phyloP scores from a whole-genome alignment of 1,140 invertebrate genomes.

The Gryllus bimaculatus region DNA sequence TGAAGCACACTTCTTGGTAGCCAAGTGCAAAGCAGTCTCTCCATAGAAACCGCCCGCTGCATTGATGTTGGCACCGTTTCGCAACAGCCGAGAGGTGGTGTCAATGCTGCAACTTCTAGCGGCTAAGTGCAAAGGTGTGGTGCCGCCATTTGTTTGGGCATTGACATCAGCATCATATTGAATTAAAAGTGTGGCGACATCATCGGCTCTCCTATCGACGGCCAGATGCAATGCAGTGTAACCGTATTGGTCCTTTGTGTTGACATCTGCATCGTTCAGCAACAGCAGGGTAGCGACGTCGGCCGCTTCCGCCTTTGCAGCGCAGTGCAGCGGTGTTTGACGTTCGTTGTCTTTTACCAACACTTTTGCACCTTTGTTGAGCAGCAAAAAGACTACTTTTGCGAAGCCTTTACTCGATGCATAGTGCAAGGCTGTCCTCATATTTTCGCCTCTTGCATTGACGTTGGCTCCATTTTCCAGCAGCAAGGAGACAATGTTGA shows the following conservation, averaged over 20 bases:
- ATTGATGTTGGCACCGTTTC: constrained; percentile 27
- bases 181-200: constrained; percentile 44
- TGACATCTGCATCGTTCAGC: constrained; percentile 39
- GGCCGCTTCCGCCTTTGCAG: not conserved
- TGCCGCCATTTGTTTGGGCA: constrained; percentile 32
- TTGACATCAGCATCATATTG: constrained; percentile 23
- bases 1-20: constrained; percentile 34
- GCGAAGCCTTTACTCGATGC: constrained; percentile 64
- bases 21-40: constrained; percentile 31
- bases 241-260: constrained; percentile 38
- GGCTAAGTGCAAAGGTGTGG: constrained; percentile 63
- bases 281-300: not conserved
- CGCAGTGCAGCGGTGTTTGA: not conserved
- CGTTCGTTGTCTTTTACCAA: not conserved
- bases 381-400: constrained; percentile 55
- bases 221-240: constrained; percentile 57
- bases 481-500: constrained; percentile 36
- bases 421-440: constrained; percentile 65
- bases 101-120: constrained; percentile 56
- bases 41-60: constrained; percentile 15
- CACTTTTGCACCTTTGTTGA: constrained; percentile 47
- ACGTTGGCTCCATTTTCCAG: constrained; percentile 32
- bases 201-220: constrained; percentile 51
- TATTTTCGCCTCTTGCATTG: constrained; percentile 35
- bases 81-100: constrained; percentile 32